Evolutionary conservation across 2,888 invertebrate genomes (phyloP), one percentile per base, ranked within the genome.

Genomic region (Aphidoletes aphidimyza): DNA sequence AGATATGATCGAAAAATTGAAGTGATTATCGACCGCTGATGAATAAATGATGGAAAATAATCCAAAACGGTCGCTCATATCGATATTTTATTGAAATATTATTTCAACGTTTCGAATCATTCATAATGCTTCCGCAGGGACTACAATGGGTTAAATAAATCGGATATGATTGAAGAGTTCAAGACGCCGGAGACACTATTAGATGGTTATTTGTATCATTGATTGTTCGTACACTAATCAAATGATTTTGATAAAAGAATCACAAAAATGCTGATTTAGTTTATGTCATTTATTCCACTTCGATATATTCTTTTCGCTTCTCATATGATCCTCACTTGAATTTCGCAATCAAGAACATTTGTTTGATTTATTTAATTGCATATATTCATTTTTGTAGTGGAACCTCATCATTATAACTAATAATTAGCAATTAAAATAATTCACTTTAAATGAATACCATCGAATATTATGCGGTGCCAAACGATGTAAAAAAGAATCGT

Each of bases 401-500:
- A 81, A 37, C 81, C n/a, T n/a, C 81, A 81, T 81, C 81, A 81
- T 81, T 81, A 37, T 81, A 81, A 81, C 81, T 81, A 81, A 81
- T 81, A 81, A 81, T 81, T 81, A 81, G 81, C 81, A 81, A 81
- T 81, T 81, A 81, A 81, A 81, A 81, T 81, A 81, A 81, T 81
- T 81, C 81, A 81, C 22, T n/a, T 81, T 37, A 78, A 36, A 78
- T 78, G 11, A 78, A 78, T 78, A 36, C 36, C 69, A 69, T 69
- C 17, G 69, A 54, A 3, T 11, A n/a, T n/a, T n/a, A n/a, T n/a
- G n/a, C 47, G 69, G 2, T 69, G 30, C 30, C 69, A 30, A 69
- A 69, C 69, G 69, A n/a, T 69, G 69, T 30, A 30, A 69, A 69
- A 54, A n/a, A n/a, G n/a, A n/a, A n/a, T n/a, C 69, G 69, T 69